phyloP scores from a whole-genome alignment of 2,113 vertebrate species.

The Peucedramus taeniatus region DNA sequence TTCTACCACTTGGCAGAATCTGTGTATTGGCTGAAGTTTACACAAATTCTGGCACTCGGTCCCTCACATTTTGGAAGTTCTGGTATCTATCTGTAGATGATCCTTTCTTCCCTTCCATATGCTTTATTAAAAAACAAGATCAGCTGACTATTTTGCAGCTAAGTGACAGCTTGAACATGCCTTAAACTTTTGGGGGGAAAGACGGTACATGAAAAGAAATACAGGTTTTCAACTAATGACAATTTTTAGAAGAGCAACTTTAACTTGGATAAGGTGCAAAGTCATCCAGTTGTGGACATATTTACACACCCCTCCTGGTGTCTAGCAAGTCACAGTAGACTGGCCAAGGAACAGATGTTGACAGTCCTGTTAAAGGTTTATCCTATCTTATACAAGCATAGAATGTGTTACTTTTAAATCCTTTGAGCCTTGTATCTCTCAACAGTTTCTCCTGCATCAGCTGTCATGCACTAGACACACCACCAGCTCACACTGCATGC shows the following conservation, averaged over 20 bases:
- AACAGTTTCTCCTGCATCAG: not conserved
- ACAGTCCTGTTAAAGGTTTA: not conserved
- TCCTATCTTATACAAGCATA: not conserved
- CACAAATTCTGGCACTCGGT: not conserved
- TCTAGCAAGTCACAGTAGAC: not conserved
- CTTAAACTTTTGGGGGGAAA: not conserved
- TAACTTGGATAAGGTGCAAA: not conserved
- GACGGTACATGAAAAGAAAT: not conserved
- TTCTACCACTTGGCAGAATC: accelerated
- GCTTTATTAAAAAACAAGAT: not conserved
- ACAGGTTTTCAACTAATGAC: not conserved
- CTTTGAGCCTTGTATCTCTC: not conserved
- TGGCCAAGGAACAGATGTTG: not conserved
- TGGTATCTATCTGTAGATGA: not conserved
- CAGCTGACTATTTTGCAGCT: not conserved
- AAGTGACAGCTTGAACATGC: not conserved
- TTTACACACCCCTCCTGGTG: not conserved
- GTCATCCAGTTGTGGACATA: not conserved
- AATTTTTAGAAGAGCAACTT: not conserved
- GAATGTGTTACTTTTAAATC: not conserved
- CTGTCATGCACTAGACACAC: not conserved
- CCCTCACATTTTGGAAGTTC: not conserved
- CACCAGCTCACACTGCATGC: not conserved
- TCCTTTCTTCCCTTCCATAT: not conserved
- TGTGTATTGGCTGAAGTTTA: not conserved